A percentile compares a stretch with the other conserved stretches of the same genome.
Conservation (phyloP, 2,797 vertebrate genomes). For the Chaetophractus vellerosus region DNA sequence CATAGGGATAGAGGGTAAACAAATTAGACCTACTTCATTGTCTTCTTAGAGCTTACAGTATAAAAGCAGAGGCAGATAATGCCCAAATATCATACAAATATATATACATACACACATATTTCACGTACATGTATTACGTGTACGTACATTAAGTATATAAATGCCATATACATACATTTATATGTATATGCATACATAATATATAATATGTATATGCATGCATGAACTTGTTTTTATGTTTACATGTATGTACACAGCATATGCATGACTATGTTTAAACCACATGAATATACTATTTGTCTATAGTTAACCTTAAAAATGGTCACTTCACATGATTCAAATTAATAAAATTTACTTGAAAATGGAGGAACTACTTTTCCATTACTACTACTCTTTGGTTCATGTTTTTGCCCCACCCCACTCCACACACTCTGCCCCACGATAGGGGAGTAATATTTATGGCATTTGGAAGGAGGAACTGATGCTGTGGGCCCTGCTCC, state of each 20-base stretch:
- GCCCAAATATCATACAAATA: not conserved
- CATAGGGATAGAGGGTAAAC: not conserved
- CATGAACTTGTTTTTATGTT: not conserved
- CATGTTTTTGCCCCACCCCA: not conserved
- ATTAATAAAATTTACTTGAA: conserved; percentile 32
- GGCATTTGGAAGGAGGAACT: not conserved
- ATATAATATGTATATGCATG: not conserved
- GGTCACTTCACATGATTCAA: not conserved
- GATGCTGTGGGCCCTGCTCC: not conserved
- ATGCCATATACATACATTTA: not conserved
- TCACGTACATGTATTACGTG: not conserved
- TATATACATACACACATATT: too few species aligned
- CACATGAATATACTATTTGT: not conserved
- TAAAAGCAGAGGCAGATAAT: not conserved
- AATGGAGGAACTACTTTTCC: not conserved
- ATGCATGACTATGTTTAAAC: not conserved
- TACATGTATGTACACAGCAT: not conserved
- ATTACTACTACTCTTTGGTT: not conserved
- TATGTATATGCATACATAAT: not conserved
- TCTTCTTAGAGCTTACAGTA: not conserved
- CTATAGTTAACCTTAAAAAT: conserved; percentile 47
- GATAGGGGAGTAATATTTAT: not conserved
- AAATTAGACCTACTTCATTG: not conserved
- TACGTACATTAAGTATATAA: not conserved
- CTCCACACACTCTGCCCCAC: not conserved